Conservation (phyloP, 2,888 invertebrate genomes). For the Matsumyia berberina region DNA sequence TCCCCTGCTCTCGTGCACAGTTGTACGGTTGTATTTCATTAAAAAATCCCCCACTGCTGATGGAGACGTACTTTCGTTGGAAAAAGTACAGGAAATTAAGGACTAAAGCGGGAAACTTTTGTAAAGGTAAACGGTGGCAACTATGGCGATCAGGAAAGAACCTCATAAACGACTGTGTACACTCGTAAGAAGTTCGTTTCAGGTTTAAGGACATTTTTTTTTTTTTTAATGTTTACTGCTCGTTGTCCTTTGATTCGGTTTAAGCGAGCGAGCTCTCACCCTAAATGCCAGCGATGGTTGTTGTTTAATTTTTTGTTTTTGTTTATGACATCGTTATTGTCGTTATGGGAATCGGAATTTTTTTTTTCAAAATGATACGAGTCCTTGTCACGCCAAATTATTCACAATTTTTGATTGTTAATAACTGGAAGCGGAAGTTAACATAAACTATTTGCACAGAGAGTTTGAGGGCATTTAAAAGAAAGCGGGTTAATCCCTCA, state of each 20-base stretch:
- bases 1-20: not conserved
- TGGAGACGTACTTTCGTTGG: not conserved
- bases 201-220: not conserved
- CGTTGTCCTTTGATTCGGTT: slow-evolving; percentile 6
- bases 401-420: slow-evolving; percentile 42
- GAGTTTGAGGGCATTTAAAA: not conserved
- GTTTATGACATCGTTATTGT: slow-evolving; percentile 29
- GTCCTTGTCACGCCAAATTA: slow-evolving; percentile 45
- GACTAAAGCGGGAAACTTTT: slow-evolving; percentile 7
- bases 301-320: slow-evolving; percentile 13
- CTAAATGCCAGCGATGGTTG: not conserved
- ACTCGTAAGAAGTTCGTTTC: slow-evolving; percentile 3
- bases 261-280: not conserved
- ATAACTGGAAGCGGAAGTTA: not conserved
- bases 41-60: not conserved
- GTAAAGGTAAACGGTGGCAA: slow-evolving; percentile 3
- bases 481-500: not conserved
- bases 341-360: slow-evolving; percentile 22
- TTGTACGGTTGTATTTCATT: slow-evolving; percentile 1
- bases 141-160: slow-evolving; percentile 6
- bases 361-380: slow-evolving; percentile 35
- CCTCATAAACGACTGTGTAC: not conserved
- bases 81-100: not conserved
- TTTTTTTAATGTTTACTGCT: slow-evolving; percentile 2
- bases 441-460: slow-evolving; percentile 8